phyloP scores from a whole-genome alignment of 2,888 invertebrate genomes.

The Stenoptilia bipunctidactyla region DNA sequence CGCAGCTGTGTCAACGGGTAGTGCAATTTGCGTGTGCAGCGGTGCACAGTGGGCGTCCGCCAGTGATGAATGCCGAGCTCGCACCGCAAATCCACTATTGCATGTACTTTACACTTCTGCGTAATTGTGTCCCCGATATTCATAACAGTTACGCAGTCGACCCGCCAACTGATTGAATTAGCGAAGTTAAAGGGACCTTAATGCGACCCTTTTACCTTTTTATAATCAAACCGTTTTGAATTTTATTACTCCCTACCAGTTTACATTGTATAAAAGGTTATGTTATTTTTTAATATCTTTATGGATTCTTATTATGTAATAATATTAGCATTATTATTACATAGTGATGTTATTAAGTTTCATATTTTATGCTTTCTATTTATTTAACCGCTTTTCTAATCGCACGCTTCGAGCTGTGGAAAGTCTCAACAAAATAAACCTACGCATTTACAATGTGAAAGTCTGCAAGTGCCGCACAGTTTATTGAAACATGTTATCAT shows the following conservation, averaged over 20 bases:
- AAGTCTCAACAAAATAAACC: too few relatives aligned
- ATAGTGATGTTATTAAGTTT: background rate
- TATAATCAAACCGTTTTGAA: background rate
- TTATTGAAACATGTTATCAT: too few relatives aligned
- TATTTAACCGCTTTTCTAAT: too few relatives aligned
- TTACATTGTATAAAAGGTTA: too few relatives aligned
- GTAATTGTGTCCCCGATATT: slow-evolving; percentile 17
- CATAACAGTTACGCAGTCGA: background rate
- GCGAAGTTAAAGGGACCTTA: background rate
- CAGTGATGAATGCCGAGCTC: slow-evolving; percentile 47
- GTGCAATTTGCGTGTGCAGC: slow-evolving; percentile 60
- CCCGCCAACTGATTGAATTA: background rate
- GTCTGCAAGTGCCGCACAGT: too few relatives aligned
- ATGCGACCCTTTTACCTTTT: background rate
- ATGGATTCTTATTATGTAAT: too few relatives aligned
- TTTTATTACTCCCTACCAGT: background rate
- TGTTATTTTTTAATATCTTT: background rate
- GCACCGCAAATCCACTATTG: slow-evolving; percentile 30
- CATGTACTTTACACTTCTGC: slow-evolving; percentile 20
- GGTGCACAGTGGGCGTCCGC: slow-evolving; percentile 56
- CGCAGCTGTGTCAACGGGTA: slow-evolving; percentile 49
- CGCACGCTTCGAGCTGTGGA: too few relatives aligned
- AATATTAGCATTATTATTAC: background rate
- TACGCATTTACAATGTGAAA: too few relatives aligned
- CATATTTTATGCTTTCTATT: too few relatives aligned